Evolutionary conservation across 2,113 vertebrate species (phyloP), one percentile per base, ranked within the genome.

Genomic region (Dunckerocampus dactyliophorus): DNA sequence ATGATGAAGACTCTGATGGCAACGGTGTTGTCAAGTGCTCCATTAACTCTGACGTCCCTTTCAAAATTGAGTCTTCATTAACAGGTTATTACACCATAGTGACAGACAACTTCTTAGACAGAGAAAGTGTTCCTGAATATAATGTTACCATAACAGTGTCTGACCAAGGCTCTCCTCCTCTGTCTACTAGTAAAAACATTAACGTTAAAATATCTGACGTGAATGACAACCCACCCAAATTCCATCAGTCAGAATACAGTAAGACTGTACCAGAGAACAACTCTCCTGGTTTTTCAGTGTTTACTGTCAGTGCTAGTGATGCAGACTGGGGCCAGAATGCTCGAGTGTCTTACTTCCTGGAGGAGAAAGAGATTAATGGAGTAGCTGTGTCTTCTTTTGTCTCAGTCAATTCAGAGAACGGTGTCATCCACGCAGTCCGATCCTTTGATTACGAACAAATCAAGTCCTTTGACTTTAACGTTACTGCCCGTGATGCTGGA

Each of bases 241-340:
- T 82, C 63, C 17, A 20, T 20, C 5, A 63, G 24, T 13, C 20
- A 3, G 17, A 24, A 49, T 82, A 76, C 19, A 59, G 8, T 16
- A 65, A 70, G 1, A 83, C 59, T 11, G 50, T 92, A 19, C 69
- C 71, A 1, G 91, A 92, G 59, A 92, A 92, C 62, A 92, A 88
- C 13, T 71, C 79, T 16, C 88, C 88, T 53, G 88, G 88, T 6
- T 62, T 74, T 3, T 77, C 87, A 2, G 51, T 88, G 15, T 81
- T 81, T 62, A 39, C 69, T 10, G 19, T 82, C 1, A 72, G 28
- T 19, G 83, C 83, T 2, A 49, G n/a, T 0, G 91, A 92, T 54
- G 71, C 69, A 0, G 20, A 73, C 59, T 2, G 54, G 74, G 4
- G 63, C 46, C 2, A 52, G 71, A 17, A 22, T 1, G 39, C 39